Conservation (phyloP, 1,140 invertebrate genomes). For the Drusus annulatus region DNA sequence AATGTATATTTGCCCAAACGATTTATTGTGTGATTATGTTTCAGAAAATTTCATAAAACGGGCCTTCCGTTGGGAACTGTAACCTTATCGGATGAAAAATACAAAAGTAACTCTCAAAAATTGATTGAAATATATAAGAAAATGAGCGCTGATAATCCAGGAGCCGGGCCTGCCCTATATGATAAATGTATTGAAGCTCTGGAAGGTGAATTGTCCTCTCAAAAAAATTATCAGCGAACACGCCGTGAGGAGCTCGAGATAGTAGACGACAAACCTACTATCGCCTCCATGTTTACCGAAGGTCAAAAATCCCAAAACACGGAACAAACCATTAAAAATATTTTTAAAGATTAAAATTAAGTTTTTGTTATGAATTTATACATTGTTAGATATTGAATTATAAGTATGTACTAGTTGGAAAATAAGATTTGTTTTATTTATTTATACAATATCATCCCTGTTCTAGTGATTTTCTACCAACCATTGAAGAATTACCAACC, state of each 20-base stretch:
- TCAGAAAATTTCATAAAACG: slow-evolving; percentile 76
- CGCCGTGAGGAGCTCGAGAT: not conserved
- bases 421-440: too few relatives aligned
- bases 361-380: not conserved
- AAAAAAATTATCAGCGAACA: slow-evolving; percentile 5
- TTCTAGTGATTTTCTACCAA: too few relatives aligned
- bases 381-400: not conserved
- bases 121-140: slow-evolving; percentile 75
- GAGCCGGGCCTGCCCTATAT: slow-evolving; percentile 69
- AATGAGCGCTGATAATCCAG: slow-evolving; percentile 69
- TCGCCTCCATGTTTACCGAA: slow-evolving; percentile 62
- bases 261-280: slow-evolving; percentile 28
- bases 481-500: too few relatives aligned
- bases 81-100: slow-evolving; percentile 68
- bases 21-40: slow-evolving; percentile 57
- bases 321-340: slow-evolving; percentile 62
- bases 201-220: slow-evolving; percentile 55
- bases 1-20: too few relatives aligned
- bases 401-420: too few relatives aligned
- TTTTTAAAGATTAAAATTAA: slow-evolving; percentile 62
- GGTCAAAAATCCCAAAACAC: slow-evolving; percentile 44
- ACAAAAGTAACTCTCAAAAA: slow-evolving; percentile 72
- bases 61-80: slow-evolving; percentile 69
- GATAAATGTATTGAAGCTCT: slow-evolving; percentile 61
- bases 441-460: too few relatives aligned